Percentiles rank a stretch among this genome's conserved stretches.
These are phyloP conservation scores for Ameiurus melas DNA, from an alignment of 2,113 vertebrate species.

Conservation along the genomic window DNA sequence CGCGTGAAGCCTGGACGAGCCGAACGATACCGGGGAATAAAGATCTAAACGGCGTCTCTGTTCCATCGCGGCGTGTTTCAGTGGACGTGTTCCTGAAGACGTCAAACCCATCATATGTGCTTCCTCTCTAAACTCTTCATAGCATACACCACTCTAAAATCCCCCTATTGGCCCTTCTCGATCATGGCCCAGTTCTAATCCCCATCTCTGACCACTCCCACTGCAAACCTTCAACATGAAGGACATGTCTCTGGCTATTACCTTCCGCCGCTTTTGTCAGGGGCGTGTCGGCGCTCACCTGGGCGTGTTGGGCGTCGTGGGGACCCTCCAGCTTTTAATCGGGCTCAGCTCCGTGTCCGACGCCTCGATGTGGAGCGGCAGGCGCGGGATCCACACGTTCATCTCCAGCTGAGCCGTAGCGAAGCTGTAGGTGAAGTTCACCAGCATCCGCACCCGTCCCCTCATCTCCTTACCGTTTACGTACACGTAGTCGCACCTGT, in stretches of 20 bases:
- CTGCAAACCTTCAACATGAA: background rate
- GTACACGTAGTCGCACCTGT: conserved; percentile 90
- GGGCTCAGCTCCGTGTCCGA: conserved; percentile 95
- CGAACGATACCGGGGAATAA: background rate
- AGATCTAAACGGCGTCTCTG: background rate
- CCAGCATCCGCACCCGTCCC: conserved; percentile 81
- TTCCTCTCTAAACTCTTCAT: too few relatives aligned
- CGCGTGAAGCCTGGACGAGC: background rate
- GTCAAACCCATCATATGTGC: too few relatives aligned
- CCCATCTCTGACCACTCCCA: background rate
- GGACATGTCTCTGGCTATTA: background rate
- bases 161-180: too few relatives aligned
- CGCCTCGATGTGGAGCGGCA: conserved; percentile 94
- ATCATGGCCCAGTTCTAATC: too few relatives aligned
- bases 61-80: background rate
- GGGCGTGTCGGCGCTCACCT: conserved; percentile 73
- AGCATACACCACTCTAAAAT: too few relatives aligned
- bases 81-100: background rate
- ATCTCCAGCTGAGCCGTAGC: conserved; percentile 84
- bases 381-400: conserved; percentile 90
- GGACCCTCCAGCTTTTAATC: conserved; percentile 94
- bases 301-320: conserved; percentile 74
- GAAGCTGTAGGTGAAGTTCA: conserved; percentile 92
- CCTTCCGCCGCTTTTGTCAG: background rate
- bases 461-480: conserved; percentile 97